Base-by-base conservation (phyloP, 2,113 vertebrate genomes). In the Grammomys dolichurus region DNA sequence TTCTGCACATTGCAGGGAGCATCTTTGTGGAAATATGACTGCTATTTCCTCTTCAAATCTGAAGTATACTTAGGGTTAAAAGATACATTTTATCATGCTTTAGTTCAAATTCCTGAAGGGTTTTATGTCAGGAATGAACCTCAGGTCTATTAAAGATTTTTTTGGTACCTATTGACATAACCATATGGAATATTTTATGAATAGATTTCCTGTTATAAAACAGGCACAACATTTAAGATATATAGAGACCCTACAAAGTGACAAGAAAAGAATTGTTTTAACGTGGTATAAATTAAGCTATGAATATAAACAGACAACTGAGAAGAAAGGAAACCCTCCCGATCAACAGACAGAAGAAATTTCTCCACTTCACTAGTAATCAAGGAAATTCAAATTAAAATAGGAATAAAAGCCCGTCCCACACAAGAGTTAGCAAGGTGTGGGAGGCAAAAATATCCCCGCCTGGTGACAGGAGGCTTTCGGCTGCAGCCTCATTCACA, bases 191-290 rank as follows among this genome's bases (percentile, higher is more conserved):
- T 85, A 65, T 72, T 91, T 93, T 92, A 51, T 63, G 40, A 60
- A 84, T 81, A 81, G 43, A 40, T 72, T 97, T 88, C 73, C 77
- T 93, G 16, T 86, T 89, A 86, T 82, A 77, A 94, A 85, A 87
- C 67, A 69, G 51, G 22, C 73, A 89, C 46, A 40, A 54, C 58
- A 82, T 87, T 95, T 54, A 88, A 72, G 58, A 67, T 76, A 94
- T 67, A 73, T 87, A 87, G 86, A 89, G 24, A 93, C 84, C 58
- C 81, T 88, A 94, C 40, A 80, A 92, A 54, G 65, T 54, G 86
- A 51, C 60, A 89, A 56, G 19, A 93, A 92, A 69, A 84, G 26
- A 16, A 87, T 51, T 87, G 85, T 94, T 87, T 2, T 28, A 94
- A 92, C 80, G 63, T 58, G 54, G 4, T 89, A 43, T 58, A 92